phyloP scores from a whole-genome alignment of 1,140 invertebrate species.

The Pseudobourletiella spinata region DNA sequence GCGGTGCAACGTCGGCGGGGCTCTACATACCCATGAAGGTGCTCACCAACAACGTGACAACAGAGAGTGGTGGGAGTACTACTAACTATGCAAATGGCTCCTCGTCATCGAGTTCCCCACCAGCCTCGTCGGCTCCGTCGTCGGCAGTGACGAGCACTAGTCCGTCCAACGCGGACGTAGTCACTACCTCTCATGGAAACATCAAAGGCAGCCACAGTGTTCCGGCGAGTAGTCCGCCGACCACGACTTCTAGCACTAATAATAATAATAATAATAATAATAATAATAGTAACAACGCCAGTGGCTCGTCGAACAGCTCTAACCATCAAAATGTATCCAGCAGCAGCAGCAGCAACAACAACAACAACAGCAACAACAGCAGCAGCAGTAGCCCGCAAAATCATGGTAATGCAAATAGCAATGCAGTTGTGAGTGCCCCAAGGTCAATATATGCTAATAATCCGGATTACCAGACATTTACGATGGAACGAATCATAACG shows the following conservation, averaged over 20 bases:
- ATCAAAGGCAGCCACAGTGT: not conserved
- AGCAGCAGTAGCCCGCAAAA: not conserved
- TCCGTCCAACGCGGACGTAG: too few species aligned
- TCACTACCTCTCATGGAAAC: not conserved
- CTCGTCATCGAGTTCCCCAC: not conserved
- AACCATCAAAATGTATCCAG: not conserved
- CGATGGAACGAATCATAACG: slow-evolving; percentile 34
- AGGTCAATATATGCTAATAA: slow-evolving; percentile 19
- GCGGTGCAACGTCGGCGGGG: not conserved
- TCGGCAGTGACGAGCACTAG: not conserved
- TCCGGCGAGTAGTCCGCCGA: not conserved
- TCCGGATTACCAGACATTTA: slow-evolving; percentile 29
- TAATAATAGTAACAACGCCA: not conserved
- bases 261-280: slow-evolving; percentile 14
- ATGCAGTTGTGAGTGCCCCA: not conserved
- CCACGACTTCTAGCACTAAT: not conserved
- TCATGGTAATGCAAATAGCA: not conserved
- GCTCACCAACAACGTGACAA: not conserved
- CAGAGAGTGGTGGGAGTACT: not conserved
- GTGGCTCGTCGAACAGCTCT: not conserved
- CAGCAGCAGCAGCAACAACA: not conserved
- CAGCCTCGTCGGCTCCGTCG: not conserved
- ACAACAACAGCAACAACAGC: not conserved
- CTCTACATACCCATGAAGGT: not conserved
- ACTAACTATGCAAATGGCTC: not conserved